Base-by-base conservation (phyloP, 2,797 vertebrate genomes). In the Taeniopygia guttata region DNA sequence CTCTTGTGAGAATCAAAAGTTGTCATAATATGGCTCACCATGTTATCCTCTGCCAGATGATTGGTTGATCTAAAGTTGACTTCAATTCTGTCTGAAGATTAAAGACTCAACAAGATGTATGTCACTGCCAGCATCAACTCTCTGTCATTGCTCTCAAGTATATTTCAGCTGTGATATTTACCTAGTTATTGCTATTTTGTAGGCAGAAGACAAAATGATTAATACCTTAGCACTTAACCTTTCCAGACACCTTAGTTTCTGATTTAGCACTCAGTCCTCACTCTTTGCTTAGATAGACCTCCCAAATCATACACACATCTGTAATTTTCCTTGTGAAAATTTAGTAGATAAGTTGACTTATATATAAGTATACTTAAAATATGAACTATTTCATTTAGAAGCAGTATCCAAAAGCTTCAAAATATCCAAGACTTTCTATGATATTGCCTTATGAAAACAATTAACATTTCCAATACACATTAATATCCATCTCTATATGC, bases 11-110 rank as follows among this genome's bases (percentile, higher is more conserved):
- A 90, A 70, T 55, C 56, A 56, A 48, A 82, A 73, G 21, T n/a
- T 69, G 52, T 21, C 38, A 4, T 5, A 68, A 85, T 4, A 17
- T 11, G 45, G 29, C 11, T 77, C 15, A 73, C 10, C 20, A 30
- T 21, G 42, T 90, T 81, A 86, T 34, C 13, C 59, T 89, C 70
- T 66, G 21, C 19, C 18, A 3, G 23, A 48, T 74, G 51, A 87
- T 82, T 90, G 95, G 51, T 72, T 91, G 68, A 20, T 45, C 34
- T 70, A 80, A 83, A 85, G 34, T 67, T 67, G n/a, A 70, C 55
- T 91, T 89, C 75, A 69, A n/a, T 92, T 87, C 84, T 70, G 16
- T 36, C 29, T 76, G 70, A 92, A 93, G 87, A 93, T 87, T 82
- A 76, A 90, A 92, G 59, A 76, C 63, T 69, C 59, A 62, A 42